phyloP scores from a whole-genome alignment of 2,797 vertebrate species.

The Morelia viridis region DNA sequence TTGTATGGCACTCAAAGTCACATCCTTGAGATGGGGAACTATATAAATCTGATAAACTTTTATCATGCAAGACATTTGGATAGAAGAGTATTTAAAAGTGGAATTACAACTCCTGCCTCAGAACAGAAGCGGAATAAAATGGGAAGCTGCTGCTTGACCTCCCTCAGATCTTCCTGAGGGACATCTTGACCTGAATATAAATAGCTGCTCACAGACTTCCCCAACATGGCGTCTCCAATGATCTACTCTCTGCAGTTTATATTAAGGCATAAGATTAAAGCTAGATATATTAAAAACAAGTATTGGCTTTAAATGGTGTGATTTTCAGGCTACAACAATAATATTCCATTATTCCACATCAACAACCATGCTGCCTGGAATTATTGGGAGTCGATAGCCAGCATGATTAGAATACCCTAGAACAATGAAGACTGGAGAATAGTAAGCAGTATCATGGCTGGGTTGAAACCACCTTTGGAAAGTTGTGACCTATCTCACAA shows the following conservation, averaged over 20 bases:
- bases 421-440: background rate
- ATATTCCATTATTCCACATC: background rate
- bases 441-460: background rate
- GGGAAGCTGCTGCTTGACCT: background rate
- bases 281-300: background rate
- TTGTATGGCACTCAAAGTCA: background rate
- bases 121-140: background rate
- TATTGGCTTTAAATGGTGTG: background rate
- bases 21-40: background rate
- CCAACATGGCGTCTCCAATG: background rate
- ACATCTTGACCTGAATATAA: slow-evolving; percentile 2
- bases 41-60: background rate
- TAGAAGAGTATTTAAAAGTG: background rate
- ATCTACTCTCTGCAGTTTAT: background rate
- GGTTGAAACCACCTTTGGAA: background rate
- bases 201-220: background rate
- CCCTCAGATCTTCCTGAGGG: background rate
- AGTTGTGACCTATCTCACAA: background rate
- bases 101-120: background rate
- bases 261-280: background rate
- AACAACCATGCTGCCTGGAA: background rate
- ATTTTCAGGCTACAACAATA: background rate
- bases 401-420: background rate
- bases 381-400: background rate
- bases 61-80: background rate